These are phyloP conservation scores for Pyrochroa serraticornis DNA, from an alignment of 2,888 invertebrate species.

Conservation along the genomic window DNA sequence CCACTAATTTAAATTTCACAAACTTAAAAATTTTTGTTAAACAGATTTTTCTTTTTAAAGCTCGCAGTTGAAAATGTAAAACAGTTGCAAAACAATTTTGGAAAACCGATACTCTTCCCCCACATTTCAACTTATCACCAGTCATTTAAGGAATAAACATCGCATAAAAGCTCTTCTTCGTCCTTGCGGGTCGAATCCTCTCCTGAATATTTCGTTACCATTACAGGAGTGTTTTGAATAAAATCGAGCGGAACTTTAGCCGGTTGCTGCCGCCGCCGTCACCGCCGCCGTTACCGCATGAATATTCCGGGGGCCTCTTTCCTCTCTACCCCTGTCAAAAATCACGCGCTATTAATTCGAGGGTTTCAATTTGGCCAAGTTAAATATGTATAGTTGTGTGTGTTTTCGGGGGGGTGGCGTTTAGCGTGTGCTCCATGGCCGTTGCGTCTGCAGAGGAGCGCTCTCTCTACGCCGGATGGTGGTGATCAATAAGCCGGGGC, in stretches of 20 bases:
- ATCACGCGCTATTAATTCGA: constrained; percentile 23
- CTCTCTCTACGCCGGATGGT: constrained; percentile 20
- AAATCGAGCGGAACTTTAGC: too few relatives aligned
- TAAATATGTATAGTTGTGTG: constrained; percentile 37
- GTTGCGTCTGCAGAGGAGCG: constrained; percentile 18
- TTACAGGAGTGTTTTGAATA: constrained; percentile 8
- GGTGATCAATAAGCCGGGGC: constrained; percentile 47
- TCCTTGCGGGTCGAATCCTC: too few relatives aligned
- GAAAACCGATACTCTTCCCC: too few relatives aligned
- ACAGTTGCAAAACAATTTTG: too few relatives aligned
- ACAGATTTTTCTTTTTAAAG: too few relatives aligned
- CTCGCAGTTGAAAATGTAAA: too few relatives aligned
- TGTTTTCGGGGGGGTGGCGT: constrained; percentile 22
- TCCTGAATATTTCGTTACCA: background rate
- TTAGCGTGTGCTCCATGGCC: constrained; percentile 24
- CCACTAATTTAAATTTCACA: too few relatives aligned
- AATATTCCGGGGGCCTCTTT: constrained; percentile 12
- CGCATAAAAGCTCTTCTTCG: too few relatives aligned
- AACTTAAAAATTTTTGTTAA: too few relatives aligned
- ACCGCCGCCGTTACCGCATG: constrained; percentile 5
- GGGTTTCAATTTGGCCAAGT: constrained; percentile 34
- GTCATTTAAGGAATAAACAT: too few relatives aligned
- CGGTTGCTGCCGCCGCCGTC: too few relatives aligned
- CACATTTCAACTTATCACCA: too few relatives aligned
- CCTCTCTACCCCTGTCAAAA: constrained; percentile 8